Conservation (phyloP, 2,888 invertebrate genomes). For the Stenodera caucasica region DNA sequence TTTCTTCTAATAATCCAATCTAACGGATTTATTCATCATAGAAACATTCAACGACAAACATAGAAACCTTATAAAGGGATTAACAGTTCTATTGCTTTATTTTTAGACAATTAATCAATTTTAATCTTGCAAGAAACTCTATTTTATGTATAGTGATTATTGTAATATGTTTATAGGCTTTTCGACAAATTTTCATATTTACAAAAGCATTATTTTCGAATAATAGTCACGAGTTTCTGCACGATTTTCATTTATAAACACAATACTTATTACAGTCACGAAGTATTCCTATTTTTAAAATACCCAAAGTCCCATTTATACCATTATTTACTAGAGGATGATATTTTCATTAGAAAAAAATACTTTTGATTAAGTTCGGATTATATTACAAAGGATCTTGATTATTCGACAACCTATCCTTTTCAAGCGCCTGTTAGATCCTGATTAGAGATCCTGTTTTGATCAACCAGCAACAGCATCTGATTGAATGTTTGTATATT, state of each 20-base stretch:
- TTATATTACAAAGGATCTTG: not conserved
- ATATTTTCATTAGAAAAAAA: too few relatives aligned
- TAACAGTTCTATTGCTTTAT: not conserved
- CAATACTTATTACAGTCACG: not conserved
- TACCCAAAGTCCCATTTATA: not conserved
- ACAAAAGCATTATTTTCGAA: not conserved
- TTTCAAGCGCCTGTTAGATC: not conserved
- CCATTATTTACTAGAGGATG: not conserved
- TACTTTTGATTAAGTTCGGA: too few relatives aligned
- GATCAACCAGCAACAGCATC: not conserved
- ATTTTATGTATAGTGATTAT: too few relatives aligned
- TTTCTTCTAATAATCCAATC: too few relatives aligned
- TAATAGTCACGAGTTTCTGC: constrained; percentile 5
- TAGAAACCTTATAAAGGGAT: not conserved
- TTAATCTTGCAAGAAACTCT: not conserved
- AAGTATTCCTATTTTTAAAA: not conserved
- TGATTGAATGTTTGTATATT: not conserved
- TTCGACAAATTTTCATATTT: not conserved
- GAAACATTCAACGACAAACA: not conserved
- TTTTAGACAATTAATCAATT: not conserved
- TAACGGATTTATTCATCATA: too few relatives aligned
- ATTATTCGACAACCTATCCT: not conserved
- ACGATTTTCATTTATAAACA: not conserved
- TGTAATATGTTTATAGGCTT: not conserved
- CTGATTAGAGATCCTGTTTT: not conserved